Evolutionary conservation across 92 coral and sea anemone species (phyloP), one percentile per base, ranked within the genome.

Genomic region (Palythoa caribaeorum): DNA sequence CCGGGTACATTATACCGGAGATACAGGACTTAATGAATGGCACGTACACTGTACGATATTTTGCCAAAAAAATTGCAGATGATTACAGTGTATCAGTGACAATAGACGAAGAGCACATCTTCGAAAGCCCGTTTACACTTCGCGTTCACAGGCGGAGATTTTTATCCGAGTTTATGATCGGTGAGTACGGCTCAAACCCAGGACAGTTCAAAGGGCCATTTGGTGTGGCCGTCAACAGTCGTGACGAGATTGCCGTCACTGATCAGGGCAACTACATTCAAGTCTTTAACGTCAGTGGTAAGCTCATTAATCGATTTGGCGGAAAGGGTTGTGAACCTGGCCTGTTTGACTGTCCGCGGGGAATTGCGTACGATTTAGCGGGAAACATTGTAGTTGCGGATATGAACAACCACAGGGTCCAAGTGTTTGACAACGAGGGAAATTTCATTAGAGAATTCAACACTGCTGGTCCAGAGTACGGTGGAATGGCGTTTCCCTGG

Each of bases 311-410:
- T 48, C 77, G 84, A 17, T 83, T 80, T 44, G 91, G 91, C 35
- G 47, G 80, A 14, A 53, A 65, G 65, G 91, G 91, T 6, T 17
- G 44, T 11, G 74, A 63, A 6, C 80, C 51, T 6, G 91, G 91
- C 5, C 87, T 69, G 60, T 88, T 88, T 62, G 87, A 88, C 51
- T 80, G 80, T 59, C 91, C 91, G 35, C 73, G 77, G 68, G 77
- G 79, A 19, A 55, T 88, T 53, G 80, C 87, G 12, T 36, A 54
- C n/a, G 77, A 76, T 75, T 65, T 70, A 17, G 50, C 37, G 2
- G 76, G 87, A 54, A 83, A 88, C 80, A 88, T 88, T 36, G 83
- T 84, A 4, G 68, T 88, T 20, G 91, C 91, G 35, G 91, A 88
- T 57, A 73, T 15, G 14, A 77, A 83, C 36, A 88, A 88, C 65